Base-by-base conservation (phyloP, 2,888 invertebrate species). In the Panopea generosa region DNA sequence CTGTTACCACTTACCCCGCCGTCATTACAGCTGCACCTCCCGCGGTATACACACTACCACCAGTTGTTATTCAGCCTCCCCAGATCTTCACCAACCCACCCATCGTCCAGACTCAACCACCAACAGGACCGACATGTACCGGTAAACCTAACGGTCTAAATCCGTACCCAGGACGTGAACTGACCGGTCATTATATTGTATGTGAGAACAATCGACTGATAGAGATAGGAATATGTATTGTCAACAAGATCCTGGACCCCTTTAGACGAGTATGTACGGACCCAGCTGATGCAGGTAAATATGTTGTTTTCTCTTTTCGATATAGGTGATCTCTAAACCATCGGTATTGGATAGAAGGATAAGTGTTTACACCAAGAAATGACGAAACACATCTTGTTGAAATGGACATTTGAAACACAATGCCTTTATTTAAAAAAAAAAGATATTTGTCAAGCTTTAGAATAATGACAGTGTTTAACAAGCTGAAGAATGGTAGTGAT, bases 141-240 rank as follows among this genome's bases (percentile, higher is more conserved):
- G 69, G 82, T 0, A 76, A 71, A 18, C 76, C 72, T n/a, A 75
- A 83, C 53, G 84, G 84, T 0, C 55, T 80, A 18, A 83, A 84
- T 50, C 67, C 76, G 1, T 84, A 76, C 52, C 83, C 84, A 9
- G 75, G 76, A 26, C 67, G 77, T 45, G 77, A 73, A 33, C 59
- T 77, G 49, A 80, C 78, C 1, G 69, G 67, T 1, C 71, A 73
- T 45, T 84, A 83, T 45, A 79, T 84, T n/a, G 70, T 83, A 4
- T 84, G 84, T 76, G 77, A 83, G 9, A 53, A 76, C 9, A 77
- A 70, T 14, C 55, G 61, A 3, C 47, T 76, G 14, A 55, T 69
- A 24, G 80, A 80, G 56, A 70, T 56, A 18, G 80, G 80, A 2
- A 73, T 76, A 4, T 80, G 80, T 62, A 80, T 80, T 16, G 55